Evolutionary conservation across 2,888 invertebrate species (phyloP), one percentile per base, ranked within the genome.

Genomic region (Resseliella maxima): DNA sequence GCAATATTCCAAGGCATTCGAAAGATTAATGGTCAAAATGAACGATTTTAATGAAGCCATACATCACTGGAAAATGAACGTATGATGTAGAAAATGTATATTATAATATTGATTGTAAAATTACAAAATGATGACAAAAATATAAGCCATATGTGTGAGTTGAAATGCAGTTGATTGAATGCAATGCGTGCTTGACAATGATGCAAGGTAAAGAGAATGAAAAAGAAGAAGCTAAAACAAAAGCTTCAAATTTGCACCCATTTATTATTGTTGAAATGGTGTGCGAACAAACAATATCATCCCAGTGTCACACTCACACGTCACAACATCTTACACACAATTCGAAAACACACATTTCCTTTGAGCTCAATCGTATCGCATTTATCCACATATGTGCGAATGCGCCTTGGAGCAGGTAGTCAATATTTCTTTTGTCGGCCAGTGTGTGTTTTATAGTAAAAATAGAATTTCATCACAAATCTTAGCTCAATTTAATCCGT

Each of bases 381-480:
- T 59, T 24, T 59, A 41, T 41, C 41, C 24, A 59, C 59, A 59
- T 24, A 10, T 6, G n/a, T 1, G 24, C 24, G 24, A 59, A 24
- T 59, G 59, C 72, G 72, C 31, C 72, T n/a, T n/a, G n/a, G n/a
- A 72, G 72, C 72, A 72, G 72, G 72, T 72, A 72, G 72, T 31
- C 72, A 72, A 72, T 72, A 72, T 72, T 72, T 72, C 72, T 72
- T 72, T 72, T 72, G 15, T 31, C 72, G 72, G 15, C 15, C 31
- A 15, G 41, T 8, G 72, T 72, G 72, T 72, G 72, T n/a, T 31
- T 35, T 72, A 31, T 31, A 6, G 15, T 72, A 72, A 72, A 72
- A 72, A 72, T 72, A 72, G 72, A 72, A 72, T 72, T 72, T 72
- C 72, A 72, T 72, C 72, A 72, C 72, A 72, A 72, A 72, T 72